phyloP scores from a whole-genome alignment of 2,888 invertebrate species.

The Acholoe squamosa region DNA sequence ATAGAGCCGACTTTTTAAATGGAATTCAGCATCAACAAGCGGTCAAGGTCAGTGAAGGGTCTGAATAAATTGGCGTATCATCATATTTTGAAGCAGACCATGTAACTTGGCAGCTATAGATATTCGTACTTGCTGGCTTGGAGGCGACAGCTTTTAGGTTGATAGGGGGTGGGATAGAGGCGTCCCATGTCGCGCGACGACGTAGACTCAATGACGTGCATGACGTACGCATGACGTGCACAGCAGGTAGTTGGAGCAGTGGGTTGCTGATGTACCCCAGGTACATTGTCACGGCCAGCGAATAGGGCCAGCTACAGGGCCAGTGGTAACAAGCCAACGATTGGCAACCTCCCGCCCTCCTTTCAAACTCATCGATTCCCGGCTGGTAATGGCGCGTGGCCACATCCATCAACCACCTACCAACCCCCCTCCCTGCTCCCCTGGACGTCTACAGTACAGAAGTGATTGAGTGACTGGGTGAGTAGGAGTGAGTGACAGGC shows the following conservation, averaged over 20 bases:
- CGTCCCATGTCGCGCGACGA: neutral
- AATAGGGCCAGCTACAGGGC: neutral
- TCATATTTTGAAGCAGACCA: too few species aligned
- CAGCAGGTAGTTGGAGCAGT: neutral
- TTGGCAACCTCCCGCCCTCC: constrained; percentile 49
- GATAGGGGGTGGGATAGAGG: too few species aligned
- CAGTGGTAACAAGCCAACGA: neutral
- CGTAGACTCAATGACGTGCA: neutral
- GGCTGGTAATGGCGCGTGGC: constrained; percentile 47
- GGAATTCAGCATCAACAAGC: too few species aligned
- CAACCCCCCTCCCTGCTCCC: neutral
- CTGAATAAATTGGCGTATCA: too few species aligned
- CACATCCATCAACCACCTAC: neutral
- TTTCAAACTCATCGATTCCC: constrained; percentile 37
- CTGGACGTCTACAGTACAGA: neutral
- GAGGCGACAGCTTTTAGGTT: too few species aligned
- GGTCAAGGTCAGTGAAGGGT: too few species aligned
- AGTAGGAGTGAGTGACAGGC: constrained; percentile 42
- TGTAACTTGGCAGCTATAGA: too few species aligned
- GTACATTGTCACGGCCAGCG: constrained; percentile 32
- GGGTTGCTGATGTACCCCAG: neutral
- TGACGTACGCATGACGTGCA: neutral
- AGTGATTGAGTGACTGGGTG: constrained; percentile 1
- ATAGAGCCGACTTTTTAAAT: too few species aligned
- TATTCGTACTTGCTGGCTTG: too few species aligned